A percentile compares a stretch with the other conserved stretches of the same genome.
These are phyloP conservation scores for Ctenomys sociabilis DNA, from an alignment of 2,113 vertebrate genomes.

Conservation along the genomic window DNA sequence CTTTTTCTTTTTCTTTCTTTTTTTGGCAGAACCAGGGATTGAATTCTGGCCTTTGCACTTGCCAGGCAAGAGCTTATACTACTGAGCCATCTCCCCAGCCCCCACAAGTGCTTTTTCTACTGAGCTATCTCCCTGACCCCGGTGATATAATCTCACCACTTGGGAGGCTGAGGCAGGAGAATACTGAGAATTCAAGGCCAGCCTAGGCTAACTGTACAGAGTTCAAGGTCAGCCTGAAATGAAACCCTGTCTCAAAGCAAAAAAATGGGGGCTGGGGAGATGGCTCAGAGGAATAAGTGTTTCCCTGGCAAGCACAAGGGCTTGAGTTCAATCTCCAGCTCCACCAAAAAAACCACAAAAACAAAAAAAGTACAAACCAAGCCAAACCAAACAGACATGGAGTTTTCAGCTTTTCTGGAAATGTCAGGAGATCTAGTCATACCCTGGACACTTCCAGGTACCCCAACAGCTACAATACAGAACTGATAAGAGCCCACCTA, in stretches of 20 bases:
- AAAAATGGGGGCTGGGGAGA: too few species aligned
- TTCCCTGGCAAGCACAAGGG: too few species aligned
- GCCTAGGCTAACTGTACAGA: neutral
- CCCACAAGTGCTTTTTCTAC: too few species aligned
- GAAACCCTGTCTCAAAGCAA: neutral
- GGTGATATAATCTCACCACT: neutral
- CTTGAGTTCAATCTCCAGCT: too few species aligned
- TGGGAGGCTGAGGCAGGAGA: neutral
- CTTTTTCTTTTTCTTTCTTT: too few species aligned
- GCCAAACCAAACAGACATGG: neutral
- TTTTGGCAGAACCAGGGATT: too few species aligned
- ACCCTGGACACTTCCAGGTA: neutral
- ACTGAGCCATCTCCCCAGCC: too few species aligned
- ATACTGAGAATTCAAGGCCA: neutral
- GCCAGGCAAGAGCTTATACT: too few species aligned
- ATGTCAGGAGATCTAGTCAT: neutral
- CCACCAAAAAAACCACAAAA: too few species aligned
- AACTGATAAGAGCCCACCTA: neutral
- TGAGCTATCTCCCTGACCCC: too few species aligned
- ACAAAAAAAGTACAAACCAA: neutral
- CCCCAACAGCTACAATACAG: neutral
- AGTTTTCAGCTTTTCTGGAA: constrained; percentile 1
- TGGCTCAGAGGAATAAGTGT: too few species aligned
- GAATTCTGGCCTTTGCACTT: too few species aligned
- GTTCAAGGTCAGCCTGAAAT: neutral